Conservation (phyloP, 1,140 invertebrate genomes). For the Drosophila pallidifrons region DNA sequence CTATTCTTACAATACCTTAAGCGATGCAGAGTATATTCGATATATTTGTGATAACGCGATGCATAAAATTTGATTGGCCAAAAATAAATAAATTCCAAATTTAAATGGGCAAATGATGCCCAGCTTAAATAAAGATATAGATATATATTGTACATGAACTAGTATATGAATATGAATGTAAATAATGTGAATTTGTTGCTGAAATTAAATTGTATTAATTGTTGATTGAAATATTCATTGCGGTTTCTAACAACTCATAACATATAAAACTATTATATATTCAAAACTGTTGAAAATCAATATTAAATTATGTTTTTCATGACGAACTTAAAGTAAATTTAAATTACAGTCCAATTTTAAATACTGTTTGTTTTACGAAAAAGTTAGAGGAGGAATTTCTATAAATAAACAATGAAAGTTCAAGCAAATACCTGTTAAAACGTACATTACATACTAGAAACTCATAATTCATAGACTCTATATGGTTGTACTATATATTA, state of each 20-base stretch:
- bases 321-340: background rate
- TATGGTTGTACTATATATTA: background rate
- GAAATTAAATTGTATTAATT: conserved; percentile 20
- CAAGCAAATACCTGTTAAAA: conserved; percentile 36
- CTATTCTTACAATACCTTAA: background rate
- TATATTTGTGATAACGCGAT: background rate
- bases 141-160: background rate
- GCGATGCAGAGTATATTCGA: background rate
- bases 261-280: background rate
- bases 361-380: conserved; percentile 20
- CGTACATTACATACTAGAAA: conserved; percentile 22
- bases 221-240: conserved; percentile 16
- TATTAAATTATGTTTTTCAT: no score
- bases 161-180: background rate
- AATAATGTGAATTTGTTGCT: conserved; percentile 1
- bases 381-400: conserved; percentile 16
- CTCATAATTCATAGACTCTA: conserved; percentile 53
- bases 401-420: conserved; percentile 38
- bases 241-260: background rate
- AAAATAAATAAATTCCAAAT: conserved; percentile 6
- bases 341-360: background rate
- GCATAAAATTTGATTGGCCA: conserved; percentile 18
- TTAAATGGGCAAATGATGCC: conserved; percentile 27
- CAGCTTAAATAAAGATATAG: background rate
- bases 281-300: no score